Conservation (phyloP, 2,113 vertebrate genomes). For the Azemiops feae region DNA sequence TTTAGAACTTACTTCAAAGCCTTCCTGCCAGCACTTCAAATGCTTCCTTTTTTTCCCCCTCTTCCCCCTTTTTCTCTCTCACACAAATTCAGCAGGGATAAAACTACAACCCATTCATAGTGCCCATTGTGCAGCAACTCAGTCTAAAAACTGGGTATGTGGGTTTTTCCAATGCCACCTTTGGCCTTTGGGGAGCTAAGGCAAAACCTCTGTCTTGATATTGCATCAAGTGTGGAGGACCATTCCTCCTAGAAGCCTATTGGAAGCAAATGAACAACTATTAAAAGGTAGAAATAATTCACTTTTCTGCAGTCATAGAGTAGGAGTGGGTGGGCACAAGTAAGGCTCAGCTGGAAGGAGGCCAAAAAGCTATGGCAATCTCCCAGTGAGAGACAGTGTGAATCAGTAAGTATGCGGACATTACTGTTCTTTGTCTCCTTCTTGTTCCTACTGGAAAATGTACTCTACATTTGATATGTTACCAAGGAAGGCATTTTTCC, state of each 20-base stretch:
- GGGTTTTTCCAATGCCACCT: neutral
- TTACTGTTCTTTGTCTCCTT: neutral
- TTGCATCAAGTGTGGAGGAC: neutral
- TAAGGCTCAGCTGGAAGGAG: neutral
- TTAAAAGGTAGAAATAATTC: neutral
- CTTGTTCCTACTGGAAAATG: neutral
- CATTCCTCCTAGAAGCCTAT: neutral
- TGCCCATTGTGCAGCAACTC: neutral
- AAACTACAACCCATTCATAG: constrained; percentile 1
- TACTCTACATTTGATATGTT: neutral
- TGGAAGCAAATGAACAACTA: neutral
- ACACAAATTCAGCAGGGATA: constrained; percentile 16
- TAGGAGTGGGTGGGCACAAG: neutral
- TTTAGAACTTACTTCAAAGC: constrained; percentile 19
- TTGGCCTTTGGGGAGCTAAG: neutral
- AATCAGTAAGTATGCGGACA: neutral
- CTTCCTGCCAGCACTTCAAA: neutral
- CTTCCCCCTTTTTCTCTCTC: neutral
- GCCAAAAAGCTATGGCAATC: neutral
- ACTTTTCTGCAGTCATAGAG: neutral
- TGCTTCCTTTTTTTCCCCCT: neutral
- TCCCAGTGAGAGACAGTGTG: neutral
- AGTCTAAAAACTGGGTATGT: neutral
- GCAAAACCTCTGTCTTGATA: neutral
- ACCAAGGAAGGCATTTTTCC: neutral